phyloP scores from a whole-genome alignment of 2,797 vertebrate species.

The Platalea minor region DNA sequence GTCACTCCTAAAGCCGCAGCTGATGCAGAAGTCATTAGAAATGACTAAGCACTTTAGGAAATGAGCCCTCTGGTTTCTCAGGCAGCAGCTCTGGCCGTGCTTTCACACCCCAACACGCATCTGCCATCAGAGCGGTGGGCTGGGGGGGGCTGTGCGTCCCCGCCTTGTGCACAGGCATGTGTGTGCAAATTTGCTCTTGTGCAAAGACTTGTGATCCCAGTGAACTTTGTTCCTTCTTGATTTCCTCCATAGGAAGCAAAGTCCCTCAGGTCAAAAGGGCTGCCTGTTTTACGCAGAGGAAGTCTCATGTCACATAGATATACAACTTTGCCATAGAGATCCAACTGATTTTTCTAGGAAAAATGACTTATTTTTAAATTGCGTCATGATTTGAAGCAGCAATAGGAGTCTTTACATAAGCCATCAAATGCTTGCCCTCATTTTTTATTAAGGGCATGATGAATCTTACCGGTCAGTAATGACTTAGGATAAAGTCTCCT shows the following conservation, averaged over 20 bases:
- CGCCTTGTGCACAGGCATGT: background rate
- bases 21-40: background rate
- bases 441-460: background rate
- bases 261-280: background rate
- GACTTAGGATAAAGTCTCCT: background rate
- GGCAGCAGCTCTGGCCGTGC: background rate
- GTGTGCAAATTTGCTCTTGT: background rate
- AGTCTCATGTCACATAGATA: background rate
- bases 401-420: background rate
- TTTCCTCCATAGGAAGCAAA: background rate
- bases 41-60: constrained; percentile 38
- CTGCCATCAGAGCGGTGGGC: background rate
- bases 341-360: background rate
- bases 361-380: background rate
- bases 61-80: constrained; percentile 7
- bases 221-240: background rate
- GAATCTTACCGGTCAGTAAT: background rate
- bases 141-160: background rate
- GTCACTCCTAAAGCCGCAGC: background rate
- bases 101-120: background rate
- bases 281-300: background rate
- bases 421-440: background rate
- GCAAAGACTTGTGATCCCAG: background rate
- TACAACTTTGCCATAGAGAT: background rate
- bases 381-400: background rate